Base-by-base conservation (phyloP, 2,113 vertebrate species). In the Toxotes jaculatrix region DNA sequence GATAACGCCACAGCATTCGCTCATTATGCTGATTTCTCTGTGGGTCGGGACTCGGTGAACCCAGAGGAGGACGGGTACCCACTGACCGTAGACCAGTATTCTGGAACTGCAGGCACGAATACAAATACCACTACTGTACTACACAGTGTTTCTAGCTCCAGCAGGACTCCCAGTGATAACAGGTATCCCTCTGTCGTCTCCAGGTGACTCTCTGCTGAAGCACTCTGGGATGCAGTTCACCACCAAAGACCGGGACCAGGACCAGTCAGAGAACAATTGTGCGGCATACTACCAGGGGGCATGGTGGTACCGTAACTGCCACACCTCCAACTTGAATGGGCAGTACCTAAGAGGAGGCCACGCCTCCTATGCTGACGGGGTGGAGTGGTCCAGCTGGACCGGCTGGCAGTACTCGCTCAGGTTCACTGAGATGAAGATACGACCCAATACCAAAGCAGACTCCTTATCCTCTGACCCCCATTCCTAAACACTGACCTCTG, bases 301-400 rank as follows among this genome's bases (percentile, higher is more conserved):
- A 31, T 99, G 97, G 97, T 99, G 98, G 98, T 99, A 99, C 93
- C 97, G 97, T 17, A 98, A 98, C 93, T 99, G 98, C 92, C 97
- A 99, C 95, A 98, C 97, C 1, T 98, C 98, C 89, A 99, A 99
- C 95, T 96, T 99, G 86, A 99, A 99, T 0, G 97, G 98, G 34
- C 97, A 97, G 93, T 99, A 98, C 94, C 95, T 99, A 55, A 93
- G 86, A 3, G 98, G 97, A 45, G 95, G 97, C 42, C 97, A 98
- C 66, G 94, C 97, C 70, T 99, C 98, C 79, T 99, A 99, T 0
- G 97, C 97, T 0, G 97, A 99, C 0, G 97, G 97, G 1, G 94
- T 99, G 21, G 97, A 99, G 94, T 99, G 98, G 98, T 97, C 97
- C 56, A 97, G 97, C 70, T 99, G 97, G 98, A 99, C 97, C 0